Evolutionary conservation across 2,797 vertebrate species (phyloP).

Genomic region (Lepilemur septentrionalis): DNA sequence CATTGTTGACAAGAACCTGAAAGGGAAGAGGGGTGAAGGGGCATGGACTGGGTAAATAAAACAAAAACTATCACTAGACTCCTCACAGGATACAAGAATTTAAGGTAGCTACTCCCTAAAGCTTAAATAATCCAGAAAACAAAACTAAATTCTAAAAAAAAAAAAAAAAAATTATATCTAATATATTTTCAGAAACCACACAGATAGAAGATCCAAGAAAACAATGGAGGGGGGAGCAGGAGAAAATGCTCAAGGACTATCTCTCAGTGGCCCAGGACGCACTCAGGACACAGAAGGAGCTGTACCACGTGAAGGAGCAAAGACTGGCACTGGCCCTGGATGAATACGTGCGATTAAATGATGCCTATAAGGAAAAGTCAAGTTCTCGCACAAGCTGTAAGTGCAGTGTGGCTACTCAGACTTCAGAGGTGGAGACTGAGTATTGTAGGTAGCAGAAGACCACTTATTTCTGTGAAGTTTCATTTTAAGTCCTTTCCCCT

Average conservation of each 20-base stretch:
- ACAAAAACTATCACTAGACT: background rate
- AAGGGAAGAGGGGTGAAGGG: background rate
- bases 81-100: background rate
- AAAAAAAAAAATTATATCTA: background rate
- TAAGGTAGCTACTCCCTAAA: background rate
- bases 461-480: background rate
- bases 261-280: constrained; percentile 89
- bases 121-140: background rate
- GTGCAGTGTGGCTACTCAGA: constrained; percentile 71
- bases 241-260: constrained; percentile 91
- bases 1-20: background rate
- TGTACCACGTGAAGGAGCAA: constrained; percentile 91
- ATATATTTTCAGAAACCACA: constrained; percentile 86
- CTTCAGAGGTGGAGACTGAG: background rate
- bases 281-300: constrained; percentile 88
- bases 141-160: background rate
- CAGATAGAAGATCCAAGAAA: constrained; percentile 91
- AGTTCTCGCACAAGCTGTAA: constrained; percentile 89
- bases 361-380: constrained; percentile 90
- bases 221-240: constrained; percentile 90
- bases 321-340: constrained; percentile 89
- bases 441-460: background rate
- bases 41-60: background rate
- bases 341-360: constrained; percentile 87
- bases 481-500: background rate